Evolutionary conservation across 2,113 vertebrate species (phyloP), one percentile per base, ranked within the genome.

Genomic region (Galemys pyrenaicus): DNA sequence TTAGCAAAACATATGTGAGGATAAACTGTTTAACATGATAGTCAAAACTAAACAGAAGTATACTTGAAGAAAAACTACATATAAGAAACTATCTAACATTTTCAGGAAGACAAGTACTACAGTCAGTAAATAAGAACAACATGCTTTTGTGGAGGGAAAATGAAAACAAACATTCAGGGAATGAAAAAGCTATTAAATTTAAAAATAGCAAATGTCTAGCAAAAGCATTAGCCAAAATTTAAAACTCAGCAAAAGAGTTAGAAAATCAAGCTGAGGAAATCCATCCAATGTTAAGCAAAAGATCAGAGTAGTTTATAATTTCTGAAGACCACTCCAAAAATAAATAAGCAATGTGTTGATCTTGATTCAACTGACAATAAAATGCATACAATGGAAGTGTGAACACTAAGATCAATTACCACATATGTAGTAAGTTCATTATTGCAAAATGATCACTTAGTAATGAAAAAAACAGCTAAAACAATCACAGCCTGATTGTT

Each of bases 221-320:
- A 92, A 91, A 83, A 75, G 73, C 65, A 54, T 17, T 64, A 71
- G 35, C 41, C 58, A 94, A 88, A 92, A 62, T 37, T 78, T 56
- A 64, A 83, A 88, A 87, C 44, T 68, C 39, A 65, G 41, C 16
- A 51, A 67, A 85, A 74, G 2, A 75, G 17, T 26, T 41, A 35
- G 32, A 93, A 87, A 87, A 64, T 78, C 82, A 83, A 95, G 6
- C 46, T 82, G 32, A 82, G 37, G 58, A 88, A 78, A 56, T 70
- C 35, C 9, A 35, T 44, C 28, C 6, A 37, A 91, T 58, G 54
- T 49, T 44, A 87, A 65, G 46, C 62, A 65, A 54, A 77, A 37
- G 16, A 92, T 58, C 30, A 5, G 30, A 62, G 8, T 78, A 73
- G 12, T 77, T 80, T 56, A 65, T 60, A 58, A 80, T 35, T 82